phyloP scores from a whole-genome alignment of 1,140 invertebrate genomes.

The Chlorops oryzae region DNA sequence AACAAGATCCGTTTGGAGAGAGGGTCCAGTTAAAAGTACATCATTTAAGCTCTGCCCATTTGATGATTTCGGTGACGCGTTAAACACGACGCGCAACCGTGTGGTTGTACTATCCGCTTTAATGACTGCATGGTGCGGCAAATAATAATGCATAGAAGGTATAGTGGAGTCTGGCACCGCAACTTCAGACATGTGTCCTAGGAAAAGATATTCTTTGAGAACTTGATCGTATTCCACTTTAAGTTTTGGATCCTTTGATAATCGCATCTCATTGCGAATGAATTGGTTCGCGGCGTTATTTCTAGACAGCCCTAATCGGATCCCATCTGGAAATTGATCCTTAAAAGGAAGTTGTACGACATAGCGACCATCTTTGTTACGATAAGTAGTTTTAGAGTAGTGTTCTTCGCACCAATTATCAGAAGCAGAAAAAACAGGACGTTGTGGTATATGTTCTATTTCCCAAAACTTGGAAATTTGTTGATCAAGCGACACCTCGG shows the following conservation, averaged over 20 bases:
- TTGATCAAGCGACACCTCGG: not conserved
- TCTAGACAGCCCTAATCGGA: not conserved
- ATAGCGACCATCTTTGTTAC: not conserved
- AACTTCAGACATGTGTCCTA: conserved; percentile 6
- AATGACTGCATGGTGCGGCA: conserved; percentile 12
- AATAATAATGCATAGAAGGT: conserved; percentile 5
- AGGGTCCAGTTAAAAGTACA: conserved; percentile 32
- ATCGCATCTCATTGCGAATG: not conserved
- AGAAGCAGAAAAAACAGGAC: not conserved
- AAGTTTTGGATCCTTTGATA: not conserved
- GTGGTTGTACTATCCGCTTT: conserved; percentile 16
- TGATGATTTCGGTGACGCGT: conserved; percentile 22
- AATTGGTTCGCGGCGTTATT: not conserved
- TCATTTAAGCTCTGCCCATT: conserved; percentile 35
- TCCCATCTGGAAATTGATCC: not conserved
- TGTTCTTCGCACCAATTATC: not conserved
- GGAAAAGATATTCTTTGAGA: conserved; percentile 7
- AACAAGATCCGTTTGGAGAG: conserved; percentile 33
- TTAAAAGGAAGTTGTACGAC: not conserved
- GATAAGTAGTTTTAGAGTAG: not conserved
- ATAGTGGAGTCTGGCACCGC: conserved; percentile 1
- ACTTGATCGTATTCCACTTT: conserved; percentile 1
- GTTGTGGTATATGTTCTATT: not conserved
- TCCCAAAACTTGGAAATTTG: not conserved
- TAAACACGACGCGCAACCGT: conserved; percentile 29